A percentile compares a stretch with the other conserved stretches of the same genome.
Evolutionary conservation across 2,797 vertebrate genomes (phyloP).

Genomic region (Tenualosa thibaudeaui): DNA sequence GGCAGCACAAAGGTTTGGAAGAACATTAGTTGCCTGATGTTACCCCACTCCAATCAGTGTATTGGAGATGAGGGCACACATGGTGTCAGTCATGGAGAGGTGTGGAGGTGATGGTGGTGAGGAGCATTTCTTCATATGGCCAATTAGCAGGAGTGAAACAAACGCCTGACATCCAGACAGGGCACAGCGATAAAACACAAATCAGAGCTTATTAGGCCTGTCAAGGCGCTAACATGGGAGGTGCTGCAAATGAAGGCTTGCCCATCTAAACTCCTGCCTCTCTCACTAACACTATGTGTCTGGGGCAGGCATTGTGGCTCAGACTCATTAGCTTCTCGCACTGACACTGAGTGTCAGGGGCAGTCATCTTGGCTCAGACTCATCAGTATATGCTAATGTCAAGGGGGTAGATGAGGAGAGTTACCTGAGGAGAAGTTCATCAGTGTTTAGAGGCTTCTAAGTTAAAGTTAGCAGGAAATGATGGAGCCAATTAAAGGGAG

Average conservation of each 20-base stretch:
- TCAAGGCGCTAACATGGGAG: not conserved
- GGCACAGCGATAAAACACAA: not conserved
- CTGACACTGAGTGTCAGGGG: not conserved
- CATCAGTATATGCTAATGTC: not conserved
- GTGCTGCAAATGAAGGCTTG: not conserved
- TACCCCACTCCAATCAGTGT: not conserved
- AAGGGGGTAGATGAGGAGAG: too few relatives aligned
- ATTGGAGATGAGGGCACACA: not conserved
- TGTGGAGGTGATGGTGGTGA: not conserved
- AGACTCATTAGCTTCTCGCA: not conserved
- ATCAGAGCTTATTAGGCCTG: not conserved
- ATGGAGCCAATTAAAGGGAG: too few relatives aligned
- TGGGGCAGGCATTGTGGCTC: too few relatives aligned
- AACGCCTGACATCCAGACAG: not conserved
- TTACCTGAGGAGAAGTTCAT: too few relatives aligned
- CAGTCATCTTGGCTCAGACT: not conserved
- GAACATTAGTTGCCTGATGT: not conserved
- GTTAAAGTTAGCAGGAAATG: too few relatives aligned
- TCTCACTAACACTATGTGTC: not conserved
- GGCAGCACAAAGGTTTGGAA: too few relatives aligned
- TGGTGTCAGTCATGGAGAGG: not conserved
- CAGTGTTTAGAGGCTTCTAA: too few relatives aligned
- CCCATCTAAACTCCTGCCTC: not conserved
- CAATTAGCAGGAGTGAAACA: not conserved
- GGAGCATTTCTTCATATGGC: not conserved